A percentile compares a stretch with the other conserved stretches of the same genome.
Conservation (phyloP, 2,113 vertebrate genomes). For the Willisornis vidua region DNA sequence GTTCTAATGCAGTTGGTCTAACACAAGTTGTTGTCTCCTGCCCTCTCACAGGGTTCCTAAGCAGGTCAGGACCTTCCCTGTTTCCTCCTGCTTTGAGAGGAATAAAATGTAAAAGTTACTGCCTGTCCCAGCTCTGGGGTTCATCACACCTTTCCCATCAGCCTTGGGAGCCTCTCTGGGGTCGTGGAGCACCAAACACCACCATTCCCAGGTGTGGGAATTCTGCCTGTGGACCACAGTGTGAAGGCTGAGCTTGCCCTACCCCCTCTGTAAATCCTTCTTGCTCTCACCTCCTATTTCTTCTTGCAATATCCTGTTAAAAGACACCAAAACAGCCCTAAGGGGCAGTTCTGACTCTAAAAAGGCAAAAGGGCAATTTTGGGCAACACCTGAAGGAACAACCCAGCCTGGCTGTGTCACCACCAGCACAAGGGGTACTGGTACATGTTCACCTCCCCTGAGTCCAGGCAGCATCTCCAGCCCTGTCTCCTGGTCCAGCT, state of each 20-base stretch:
- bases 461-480: neutral
- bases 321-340: neutral
- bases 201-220: neutral
- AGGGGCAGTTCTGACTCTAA: neutral
- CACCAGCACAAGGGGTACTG: neutral
- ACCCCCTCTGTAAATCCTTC: neutral
- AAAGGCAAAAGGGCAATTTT: neutral
- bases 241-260: neutral
- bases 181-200: accelerated
- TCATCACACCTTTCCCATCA: neutral
- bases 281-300: accelerated
- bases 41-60: neutral
- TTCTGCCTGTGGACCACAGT: too few relatives aligned
- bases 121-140: neutral
- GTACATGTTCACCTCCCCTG: accelerated
- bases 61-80: neutral
- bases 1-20: neutral
- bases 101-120: neutral
- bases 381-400: neutral
- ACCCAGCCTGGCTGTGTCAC: neutral
- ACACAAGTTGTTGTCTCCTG: neutral
- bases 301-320: neutral
- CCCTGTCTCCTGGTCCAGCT: neutral
- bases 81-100: neutral
- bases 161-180: neutral